Conservation (phyloP, 2,113 vertebrate genomes). For the Astur gentilis region DNA sequence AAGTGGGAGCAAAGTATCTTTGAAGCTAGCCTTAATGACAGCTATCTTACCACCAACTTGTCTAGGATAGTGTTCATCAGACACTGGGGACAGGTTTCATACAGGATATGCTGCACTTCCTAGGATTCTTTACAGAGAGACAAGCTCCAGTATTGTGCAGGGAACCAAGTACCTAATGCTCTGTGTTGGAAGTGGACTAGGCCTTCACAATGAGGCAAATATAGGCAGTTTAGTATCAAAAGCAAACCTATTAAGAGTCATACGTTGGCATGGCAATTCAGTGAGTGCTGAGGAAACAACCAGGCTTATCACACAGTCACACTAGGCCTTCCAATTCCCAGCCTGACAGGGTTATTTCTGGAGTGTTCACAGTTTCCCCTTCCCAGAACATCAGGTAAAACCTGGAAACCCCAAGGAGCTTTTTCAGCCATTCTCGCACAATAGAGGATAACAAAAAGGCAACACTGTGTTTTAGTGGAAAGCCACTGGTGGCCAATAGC, state of each 20-base stretch:
- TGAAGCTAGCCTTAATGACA: not conserved
- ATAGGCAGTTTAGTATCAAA: not conserved
- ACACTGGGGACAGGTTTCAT: not conserved
- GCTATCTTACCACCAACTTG: not conserved
- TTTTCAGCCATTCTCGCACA: not conserved
- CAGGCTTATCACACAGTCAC: not conserved
- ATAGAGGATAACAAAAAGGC: not conserved
- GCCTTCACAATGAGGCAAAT: not conserved
- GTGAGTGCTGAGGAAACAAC: not conserved
- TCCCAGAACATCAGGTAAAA: not conserved
- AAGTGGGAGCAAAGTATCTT: not conserved
- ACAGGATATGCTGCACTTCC: not conserved
- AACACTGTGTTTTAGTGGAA: not conserved
- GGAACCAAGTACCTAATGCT: not conserved
- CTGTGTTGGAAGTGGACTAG: not conserved
- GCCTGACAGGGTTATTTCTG: not conserved
- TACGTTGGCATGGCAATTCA: not conserved
- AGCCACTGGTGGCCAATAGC: not conserved
- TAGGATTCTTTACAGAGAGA: not conserved
- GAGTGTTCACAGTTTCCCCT: not conserved
- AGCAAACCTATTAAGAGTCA: not conserved
- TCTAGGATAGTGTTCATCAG: not conserved
- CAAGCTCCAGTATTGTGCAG: not conserved
- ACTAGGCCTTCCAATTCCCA: not conserved
- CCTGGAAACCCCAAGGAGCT: not conserved